phyloP scores from a whole-genome alignment of 2,797 vertebrate genomes.

The Arnoldichthys spilopterus region DNA sequence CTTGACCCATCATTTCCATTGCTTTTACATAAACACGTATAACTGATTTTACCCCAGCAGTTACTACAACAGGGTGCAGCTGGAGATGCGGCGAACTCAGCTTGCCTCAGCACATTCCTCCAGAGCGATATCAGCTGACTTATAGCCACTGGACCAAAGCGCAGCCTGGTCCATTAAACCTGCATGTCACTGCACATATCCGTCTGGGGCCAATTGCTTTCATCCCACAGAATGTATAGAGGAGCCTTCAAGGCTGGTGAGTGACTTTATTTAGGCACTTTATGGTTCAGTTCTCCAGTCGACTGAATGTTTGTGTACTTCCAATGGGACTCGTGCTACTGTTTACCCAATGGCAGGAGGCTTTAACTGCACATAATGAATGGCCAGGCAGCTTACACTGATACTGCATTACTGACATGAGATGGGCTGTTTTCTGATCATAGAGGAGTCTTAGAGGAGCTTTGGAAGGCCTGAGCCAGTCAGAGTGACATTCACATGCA shows the following conservation, averaged over 20 bases:
- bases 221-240: neutral
- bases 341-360: constrained; percentile 9
- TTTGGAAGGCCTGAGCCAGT: neutral
- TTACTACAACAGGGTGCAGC: constrained; percentile 20
- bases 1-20: too few relatives aligned
- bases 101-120: constrained; percentile 35
- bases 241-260: neutral
- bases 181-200: neutral
- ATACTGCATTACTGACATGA: constrained; percentile 44
- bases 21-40: too few relatives aligned
- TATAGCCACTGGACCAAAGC: neutral
- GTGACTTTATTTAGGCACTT: constrained; percentile 15
- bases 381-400: constrained; percentile 22
- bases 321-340: neutral
- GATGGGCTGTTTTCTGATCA: constrained; percentile 35
- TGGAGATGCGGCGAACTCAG: constrained; percentile 29
- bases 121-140: neutral
- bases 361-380: constrained; percentile 37
- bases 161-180: neutral
- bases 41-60: neutral
- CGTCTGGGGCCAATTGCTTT: neutral
- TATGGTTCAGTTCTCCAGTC: neutral
- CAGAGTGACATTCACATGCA: neutral
- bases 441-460: neutral
- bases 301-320: constrained; percentile 7